These are phyloP conservation scores for Aptenodytes forsteri DNA, from an alignment of 2,113 vertebrate species.

Conservation along the genomic window DNA sequence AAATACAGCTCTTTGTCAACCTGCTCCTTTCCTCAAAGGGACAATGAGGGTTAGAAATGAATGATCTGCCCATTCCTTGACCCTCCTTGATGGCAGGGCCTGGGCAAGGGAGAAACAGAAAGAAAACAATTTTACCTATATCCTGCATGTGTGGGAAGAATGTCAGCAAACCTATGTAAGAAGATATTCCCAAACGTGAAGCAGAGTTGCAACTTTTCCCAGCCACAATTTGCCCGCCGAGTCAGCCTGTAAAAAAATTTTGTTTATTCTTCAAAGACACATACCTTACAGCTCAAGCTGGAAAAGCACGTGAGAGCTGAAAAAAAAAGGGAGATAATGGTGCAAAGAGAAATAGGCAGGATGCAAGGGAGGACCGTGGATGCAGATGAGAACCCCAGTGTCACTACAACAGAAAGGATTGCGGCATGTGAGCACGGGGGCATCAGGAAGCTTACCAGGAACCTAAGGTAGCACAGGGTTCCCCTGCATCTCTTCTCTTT, in stretches of 20 bases:
- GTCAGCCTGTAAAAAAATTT: not conserved
- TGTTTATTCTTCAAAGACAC: not conserved
- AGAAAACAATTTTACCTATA: not conserved
- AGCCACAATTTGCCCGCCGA: not conserved
- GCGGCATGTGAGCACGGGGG: not conserved
- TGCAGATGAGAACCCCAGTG: fast-evolving
- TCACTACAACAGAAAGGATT: not conserved
- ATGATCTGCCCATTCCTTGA: not conserved
- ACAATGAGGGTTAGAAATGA: not conserved
- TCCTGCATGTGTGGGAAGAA: not conserved
- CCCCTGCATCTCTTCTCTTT: not conserved
- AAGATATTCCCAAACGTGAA: not conserved
- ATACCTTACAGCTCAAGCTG: not conserved
- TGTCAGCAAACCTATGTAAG: not conserved
- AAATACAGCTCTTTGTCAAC: not conserved
- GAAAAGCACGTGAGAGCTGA: not conserved
- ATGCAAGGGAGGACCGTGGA: not conserved
- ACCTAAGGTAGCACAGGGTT: not conserved
- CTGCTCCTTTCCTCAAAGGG: not conserved
- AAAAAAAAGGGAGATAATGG: not conserved
- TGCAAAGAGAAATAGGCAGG: not conserved
- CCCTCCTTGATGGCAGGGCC: not conserved
- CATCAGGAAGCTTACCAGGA: not conserved
- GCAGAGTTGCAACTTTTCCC: not conserved
- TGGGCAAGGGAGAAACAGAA: not conserved